These are phyloP conservation scores for Noctua pronuba DNA, from an alignment of 2,888 invertebrate species.

Conservation along the genomic window DNA sequence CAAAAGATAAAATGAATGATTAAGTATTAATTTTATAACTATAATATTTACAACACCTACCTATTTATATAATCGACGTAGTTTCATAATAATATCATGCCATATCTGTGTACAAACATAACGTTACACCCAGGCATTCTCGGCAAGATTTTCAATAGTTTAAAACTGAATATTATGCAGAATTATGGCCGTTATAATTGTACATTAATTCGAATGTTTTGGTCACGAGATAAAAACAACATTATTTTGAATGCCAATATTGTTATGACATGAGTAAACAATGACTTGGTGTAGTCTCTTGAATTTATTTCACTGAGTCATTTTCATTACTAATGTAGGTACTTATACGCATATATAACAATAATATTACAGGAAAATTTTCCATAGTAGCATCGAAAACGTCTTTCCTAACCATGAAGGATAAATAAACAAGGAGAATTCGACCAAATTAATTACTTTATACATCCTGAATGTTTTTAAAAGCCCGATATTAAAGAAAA, in stretches of 20 bases:
- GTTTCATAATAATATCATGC: conserved; percentile 67
- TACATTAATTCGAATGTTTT: conserved; percentile 42
- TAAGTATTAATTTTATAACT: conserved; percentile 39
- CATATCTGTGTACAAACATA: conserved; percentile 49
- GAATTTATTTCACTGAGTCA: conserved; percentile 21
- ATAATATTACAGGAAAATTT: conserved; percentile 43
- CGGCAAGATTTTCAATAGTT: conserved; percentile 38
- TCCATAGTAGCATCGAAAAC: neutral
- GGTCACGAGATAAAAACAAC: conserved; percentile 22
- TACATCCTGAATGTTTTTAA: conserved; percentile 7
- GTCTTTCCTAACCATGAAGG: conserved; percentile 2
- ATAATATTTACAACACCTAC: conserved; percentile 63
- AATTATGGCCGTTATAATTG: conserved; percentile 60
- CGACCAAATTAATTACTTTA: neutral
- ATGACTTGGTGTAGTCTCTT: conserved; percentile 8
- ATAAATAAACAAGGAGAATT: conserved; percentile 6
- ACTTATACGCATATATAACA: neutral
- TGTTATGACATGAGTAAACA: conserved; percentile 34
- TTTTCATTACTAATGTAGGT: conserved; percentile 21
- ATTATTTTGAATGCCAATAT: conserved; percentile 14
- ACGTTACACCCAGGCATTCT: conserved; percentile 14
- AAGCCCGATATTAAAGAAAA: conserved; percentile 49
- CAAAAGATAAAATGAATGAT: conserved; percentile 46
- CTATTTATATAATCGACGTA: conserved; percentile 62
- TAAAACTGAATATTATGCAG: conserved; percentile 51